Evolutionary conservation across 2,888 invertebrate species (phyloP).

Genomic region (Apoda limacodes): DNA sequence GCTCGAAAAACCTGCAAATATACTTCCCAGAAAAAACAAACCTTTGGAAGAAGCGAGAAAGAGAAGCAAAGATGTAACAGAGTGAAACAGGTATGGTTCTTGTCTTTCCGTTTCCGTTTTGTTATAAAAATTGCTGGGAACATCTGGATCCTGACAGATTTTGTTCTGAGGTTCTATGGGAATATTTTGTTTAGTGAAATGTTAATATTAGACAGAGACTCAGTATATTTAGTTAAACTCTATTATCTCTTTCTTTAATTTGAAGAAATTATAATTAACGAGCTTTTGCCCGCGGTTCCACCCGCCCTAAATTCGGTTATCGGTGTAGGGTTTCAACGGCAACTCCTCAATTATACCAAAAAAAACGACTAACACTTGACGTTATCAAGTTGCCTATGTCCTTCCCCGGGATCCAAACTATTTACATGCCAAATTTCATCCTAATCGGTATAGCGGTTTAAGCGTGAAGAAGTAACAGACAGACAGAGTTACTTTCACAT

Average conservation of each 20-base stretch:
- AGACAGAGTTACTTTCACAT: too few relatives aligned
- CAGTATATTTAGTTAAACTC: not conserved
- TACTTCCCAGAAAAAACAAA: slow-evolving; percentile 32
- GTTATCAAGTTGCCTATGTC: too few relatives aligned
- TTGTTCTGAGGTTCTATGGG: slow-evolving; percentile 35
- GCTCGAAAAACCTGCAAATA: slow-evolving; percentile 47
- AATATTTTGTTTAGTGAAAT: slow-evolving; percentile 28
- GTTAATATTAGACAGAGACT: slow-evolving; percentile 13
- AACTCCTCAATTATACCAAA: too few relatives aligned
- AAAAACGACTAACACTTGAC: too few relatives aligned
- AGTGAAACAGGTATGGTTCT: slow-evolving; percentile 30
- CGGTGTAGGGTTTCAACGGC: too few relatives aligned
- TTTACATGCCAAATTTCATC: too few relatives aligned
- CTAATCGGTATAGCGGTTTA: too few relatives aligned
- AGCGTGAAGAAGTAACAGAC: too few relatives aligned
- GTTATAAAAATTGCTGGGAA: slow-evolving; percentile 45
- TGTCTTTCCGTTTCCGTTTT: slow-evolving; percentile 66
- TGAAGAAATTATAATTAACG: not conserved
- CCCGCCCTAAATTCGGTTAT: too few relatives aligned
- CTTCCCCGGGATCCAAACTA: too few relatives aligned
- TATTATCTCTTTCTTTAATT: not conserved
- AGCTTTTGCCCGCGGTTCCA: too few relatives aligned
- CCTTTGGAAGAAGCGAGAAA: slow-evolving; percentile 36
- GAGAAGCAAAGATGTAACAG: slow-evolving; percentile 28
- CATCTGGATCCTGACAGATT: slow-evolving; percentile 53